A percentile compares a stretch with the other conserved stretches of the same genome.
These are phyloP conservation scores for Chaetorhynchus papuensis DNA, from an alignment of 2,113 vertebrate species.

Conservation along the genomic window DNA sequence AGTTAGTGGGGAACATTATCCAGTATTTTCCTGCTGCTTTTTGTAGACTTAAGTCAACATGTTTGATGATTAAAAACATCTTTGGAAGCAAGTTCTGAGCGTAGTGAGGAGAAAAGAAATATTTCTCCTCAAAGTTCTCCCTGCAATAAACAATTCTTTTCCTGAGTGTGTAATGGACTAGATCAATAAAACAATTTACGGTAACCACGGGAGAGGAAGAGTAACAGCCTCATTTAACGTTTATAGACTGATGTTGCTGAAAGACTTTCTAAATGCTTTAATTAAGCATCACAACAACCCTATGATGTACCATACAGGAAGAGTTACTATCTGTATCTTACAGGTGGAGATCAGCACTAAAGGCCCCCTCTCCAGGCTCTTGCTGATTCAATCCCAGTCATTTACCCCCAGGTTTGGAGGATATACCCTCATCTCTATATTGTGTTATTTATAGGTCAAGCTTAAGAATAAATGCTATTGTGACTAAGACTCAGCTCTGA, in stretches of 20 bases:
- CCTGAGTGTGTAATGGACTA: constrained; percentile 7
- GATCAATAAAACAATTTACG: constrained; percentile 49
- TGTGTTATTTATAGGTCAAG: not conserved
- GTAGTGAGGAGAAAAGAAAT: not conserved
- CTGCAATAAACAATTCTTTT: constrained; percentile 17
- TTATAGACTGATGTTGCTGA: constrained; percentile 1
- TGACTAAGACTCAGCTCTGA: not conserved
- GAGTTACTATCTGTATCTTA: not conserved
- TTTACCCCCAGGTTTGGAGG: not conserved
- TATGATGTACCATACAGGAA: not conserved
- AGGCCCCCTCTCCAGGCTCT: not conserved
- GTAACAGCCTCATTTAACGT: constrained; percentile 15
- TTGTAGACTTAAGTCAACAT: not conserved
- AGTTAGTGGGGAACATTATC: not conserved
- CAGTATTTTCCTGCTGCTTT: not conserved
- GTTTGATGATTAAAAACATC: not conserved
- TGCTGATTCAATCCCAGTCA: not conserved
- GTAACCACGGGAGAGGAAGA: constrained; percentile 27
- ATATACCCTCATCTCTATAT: not conserved
- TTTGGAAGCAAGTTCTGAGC: not conserved
- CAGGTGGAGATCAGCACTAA: not conserved
- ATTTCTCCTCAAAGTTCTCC: not conserved
- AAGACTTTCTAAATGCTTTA: constrained; percentile 33
- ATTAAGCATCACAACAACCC: constrained; percentile 35
- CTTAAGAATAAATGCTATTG: not conserved